Conservation (phyloP, 1,140 invertebrate species). For the Lucilia cuprina region DNA sequence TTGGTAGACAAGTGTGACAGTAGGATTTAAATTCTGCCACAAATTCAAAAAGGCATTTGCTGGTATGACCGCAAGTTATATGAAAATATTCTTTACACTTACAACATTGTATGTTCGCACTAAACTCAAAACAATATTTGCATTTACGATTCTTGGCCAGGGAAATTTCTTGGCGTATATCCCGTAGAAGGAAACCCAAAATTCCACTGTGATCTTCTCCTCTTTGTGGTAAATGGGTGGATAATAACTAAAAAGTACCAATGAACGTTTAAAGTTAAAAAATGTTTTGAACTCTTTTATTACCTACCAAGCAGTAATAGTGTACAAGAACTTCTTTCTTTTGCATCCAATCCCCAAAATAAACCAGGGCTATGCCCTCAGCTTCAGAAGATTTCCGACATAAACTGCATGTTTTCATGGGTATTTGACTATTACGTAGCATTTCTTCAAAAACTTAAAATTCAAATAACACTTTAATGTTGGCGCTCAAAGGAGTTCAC, state of each 20-base stretch:
- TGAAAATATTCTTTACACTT: slow-evolving; percentile 46
- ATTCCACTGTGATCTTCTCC: slow-evolving; percentile 51
- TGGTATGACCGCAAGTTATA: slow-evolving; percentile 40
- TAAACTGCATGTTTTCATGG: slow-evolving; percentile 43
- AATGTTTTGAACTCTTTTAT: background rate
- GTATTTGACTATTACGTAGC: too few relatives aligned
- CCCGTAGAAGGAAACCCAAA: slow-evolving; percentile 48
- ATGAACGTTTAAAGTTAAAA: background rate
- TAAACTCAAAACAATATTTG: slow-evolving; percentile 39
- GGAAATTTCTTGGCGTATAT: slow-evolving; percentile 46
- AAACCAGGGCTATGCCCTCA: slow-evolving; percentile 26
- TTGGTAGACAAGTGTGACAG: slow-evolving; percentile 44
- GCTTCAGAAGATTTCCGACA: slow-evolving; percentile 35
- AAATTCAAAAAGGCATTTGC: slow-evolving; percentile 43
- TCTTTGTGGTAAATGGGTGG: slow-evolving; percentile 47
- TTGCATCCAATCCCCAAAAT: slow-evolving; percentile 51
- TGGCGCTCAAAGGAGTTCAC: too few relatives aligned
- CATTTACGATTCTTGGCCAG: slow-evolving; percentile 41
- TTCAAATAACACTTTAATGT: too few relatives aligned
- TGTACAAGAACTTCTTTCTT: slow-evolving; percentile 46
- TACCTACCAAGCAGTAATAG: slow-evolving; percentile 53
- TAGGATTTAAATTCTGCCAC: slow-evolving; percentile 41
- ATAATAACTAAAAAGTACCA: slow-evolving; percentile 43
- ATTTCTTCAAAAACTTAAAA: too few relatives aligned
- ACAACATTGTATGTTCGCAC: slow-evolving; percentile 45